Percentiles rank a stretch among this genome's conserved stretches.
Evolutionary conservation across 2,113 vertebrate genomes (phyloP).

Genomic region (Pionites leucogaster): DNA sequence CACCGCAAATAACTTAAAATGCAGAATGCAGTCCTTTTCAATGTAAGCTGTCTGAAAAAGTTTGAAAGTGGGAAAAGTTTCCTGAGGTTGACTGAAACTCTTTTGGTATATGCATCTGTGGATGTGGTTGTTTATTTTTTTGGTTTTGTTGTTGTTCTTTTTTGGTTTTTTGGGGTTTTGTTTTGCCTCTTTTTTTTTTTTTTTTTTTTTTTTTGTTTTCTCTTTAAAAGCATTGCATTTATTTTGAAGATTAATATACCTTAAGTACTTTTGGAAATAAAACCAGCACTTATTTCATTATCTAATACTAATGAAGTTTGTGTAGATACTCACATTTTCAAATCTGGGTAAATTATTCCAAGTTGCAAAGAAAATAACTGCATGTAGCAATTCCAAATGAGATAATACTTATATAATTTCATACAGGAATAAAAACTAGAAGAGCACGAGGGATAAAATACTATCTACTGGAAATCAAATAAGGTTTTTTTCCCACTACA

Average conservation of each 20-base stretch:
- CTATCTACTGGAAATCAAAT: neutral
- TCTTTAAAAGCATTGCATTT: neutral
- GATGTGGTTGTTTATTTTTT: neutral
- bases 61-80: neutral
- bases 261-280: neutral
- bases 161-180: neutral
- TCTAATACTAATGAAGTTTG: neutral
- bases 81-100: neutral
- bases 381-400: neutral
- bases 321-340: neutral
- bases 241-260: neutral
- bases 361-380: neutral
- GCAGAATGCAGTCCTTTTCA: neutral
- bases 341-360: neutral
- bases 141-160: neutral
- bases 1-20: neutral
- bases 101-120: neutral
- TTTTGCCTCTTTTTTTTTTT: neutral
- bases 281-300: neutral
- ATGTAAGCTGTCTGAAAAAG: neutral
- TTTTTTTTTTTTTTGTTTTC: neutral
- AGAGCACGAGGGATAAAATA: neutral
- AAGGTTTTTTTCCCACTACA: neutral
- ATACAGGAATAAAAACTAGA: neutral
- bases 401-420: neutral